These are phyloP conservation scores for Mythimna loreyi DNA, from an alignment of 2,888 invertebrate species.

Conservation along the genomic window DNA sequence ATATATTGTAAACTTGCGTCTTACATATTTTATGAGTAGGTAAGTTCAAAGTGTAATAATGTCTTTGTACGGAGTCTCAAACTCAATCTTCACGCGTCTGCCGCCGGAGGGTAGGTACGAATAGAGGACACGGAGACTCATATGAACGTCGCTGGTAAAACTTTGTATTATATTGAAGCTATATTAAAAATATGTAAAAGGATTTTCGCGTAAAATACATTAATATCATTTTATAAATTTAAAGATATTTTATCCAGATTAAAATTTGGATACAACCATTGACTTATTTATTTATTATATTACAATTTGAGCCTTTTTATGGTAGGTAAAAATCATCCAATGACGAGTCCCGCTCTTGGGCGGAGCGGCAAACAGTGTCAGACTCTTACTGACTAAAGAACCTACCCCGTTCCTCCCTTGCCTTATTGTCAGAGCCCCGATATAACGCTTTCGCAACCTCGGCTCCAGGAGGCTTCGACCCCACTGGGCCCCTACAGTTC, in stretches of 20 bases:
- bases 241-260: neutral
- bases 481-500: too few relatives aligned
- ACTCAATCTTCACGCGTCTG: conserved; percentile 17
- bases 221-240: neutral
- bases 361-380: too few relatives aligned
- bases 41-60: conserved; percentile 35
- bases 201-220: neutral
- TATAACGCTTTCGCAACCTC: too few relatives aligned
- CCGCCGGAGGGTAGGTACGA: conserved; percentile 1
- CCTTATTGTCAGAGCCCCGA: too few relatives aligned
- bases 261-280: too few relatives aligned
- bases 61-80: conserved; percentile 26
- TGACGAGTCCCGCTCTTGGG: too few relatives aligned
- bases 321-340: too few relatives aligned
- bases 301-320: too few relatives aligned
- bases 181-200: conserved; percentile 10
- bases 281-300: too few relatives aligned
- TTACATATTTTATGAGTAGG: conserved; percentile 21
- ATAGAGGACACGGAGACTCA: conserved; percentile 11
- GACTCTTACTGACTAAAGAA: too few relatives aligned
- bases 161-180: conserved; percentile 13
- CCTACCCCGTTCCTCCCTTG: too few relatives aligned
- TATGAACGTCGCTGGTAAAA: conserved; percentile 3
- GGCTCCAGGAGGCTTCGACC: too few relatives aligned
- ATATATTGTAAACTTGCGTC: conserved; percentile 9